These are phyloP conservation scores for Xanthorhoe spadicearia DNA, from an alignment of 2,888 invertebrate species.

Conservation along the genomic window DNA sequence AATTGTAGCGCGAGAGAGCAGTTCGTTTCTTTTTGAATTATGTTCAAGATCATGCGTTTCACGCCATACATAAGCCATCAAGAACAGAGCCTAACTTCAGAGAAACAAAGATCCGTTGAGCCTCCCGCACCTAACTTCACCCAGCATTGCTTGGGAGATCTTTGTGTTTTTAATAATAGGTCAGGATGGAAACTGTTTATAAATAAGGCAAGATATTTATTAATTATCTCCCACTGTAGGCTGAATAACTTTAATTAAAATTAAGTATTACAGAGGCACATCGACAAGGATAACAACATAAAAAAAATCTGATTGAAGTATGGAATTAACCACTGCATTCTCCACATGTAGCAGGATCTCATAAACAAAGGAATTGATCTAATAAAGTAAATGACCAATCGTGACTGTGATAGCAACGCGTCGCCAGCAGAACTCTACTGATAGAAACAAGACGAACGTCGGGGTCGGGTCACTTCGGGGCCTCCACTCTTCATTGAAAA, in stretches of 20 bases:
- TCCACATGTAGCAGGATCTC: constrained; percentile 82
- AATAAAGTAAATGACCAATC: constrained; percentile 67
- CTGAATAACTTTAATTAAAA: constrained; percentile 74
- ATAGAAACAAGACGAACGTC: constrained; percentile 65
- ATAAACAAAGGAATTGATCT: constrained; percentile 83
- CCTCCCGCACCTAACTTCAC: background rate
- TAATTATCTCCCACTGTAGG: constrained; percentile 78
- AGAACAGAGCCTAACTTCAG: no score
- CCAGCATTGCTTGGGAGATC: constrained; percentile 1
- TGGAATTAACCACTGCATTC: constrained; percentile 83
- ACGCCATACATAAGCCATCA: no score
- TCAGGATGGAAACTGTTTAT: constrained; percentile 72
- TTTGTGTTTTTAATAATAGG: constrained; percentile 43
- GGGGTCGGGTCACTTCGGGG: constrained; percentile 74
- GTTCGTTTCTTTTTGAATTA: no score
- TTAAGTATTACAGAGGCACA: constrained; percentile 78
- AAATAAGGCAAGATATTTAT: constrained; percentile 81
- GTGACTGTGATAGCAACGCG: constrained; percentile 52
- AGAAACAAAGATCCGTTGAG: background rate
- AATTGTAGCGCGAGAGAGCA: no score
- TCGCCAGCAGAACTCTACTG: constrained; percentile 59
- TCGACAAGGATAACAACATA: constrained; percentile 82
- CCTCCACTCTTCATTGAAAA: constrained; percentile 81
- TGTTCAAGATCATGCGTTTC: no score
- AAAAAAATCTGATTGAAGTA: constrained; percentile 81